These are phyloP conservation scores for Callopanchax toddi DNA, from an alignment of 2,113 vertebrate genomes.

Conservation along the genomic window DNA sequence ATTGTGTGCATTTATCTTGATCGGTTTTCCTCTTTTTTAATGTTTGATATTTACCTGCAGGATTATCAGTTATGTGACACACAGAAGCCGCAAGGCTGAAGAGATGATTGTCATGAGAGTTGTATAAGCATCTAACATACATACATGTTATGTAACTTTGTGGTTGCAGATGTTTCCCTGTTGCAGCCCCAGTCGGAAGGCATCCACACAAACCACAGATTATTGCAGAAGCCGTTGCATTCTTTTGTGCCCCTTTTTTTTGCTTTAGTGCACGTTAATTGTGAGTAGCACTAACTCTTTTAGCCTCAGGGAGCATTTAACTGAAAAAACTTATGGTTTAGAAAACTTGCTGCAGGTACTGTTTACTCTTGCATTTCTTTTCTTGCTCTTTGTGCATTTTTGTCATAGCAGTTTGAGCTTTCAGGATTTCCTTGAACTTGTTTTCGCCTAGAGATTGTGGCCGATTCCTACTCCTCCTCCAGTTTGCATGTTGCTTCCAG, in stretches of 20 bases:
- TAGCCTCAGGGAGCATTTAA: slow-evolving; percentile 9
- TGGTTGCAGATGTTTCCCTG: slow-evolving; percentile 22
- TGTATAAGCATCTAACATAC: no score
- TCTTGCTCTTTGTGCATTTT: background rate
- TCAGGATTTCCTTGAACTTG: background rate
- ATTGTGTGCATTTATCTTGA: no score
- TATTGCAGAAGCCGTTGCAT: slow-evolving; percentile 1
- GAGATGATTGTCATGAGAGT: slow-evolving; percentile 23
- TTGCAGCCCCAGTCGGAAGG: background rate
- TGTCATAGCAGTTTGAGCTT: background rate
- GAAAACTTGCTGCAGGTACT: slow-evolving; percentile 17
- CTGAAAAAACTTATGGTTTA: slow-evolving; percentile 29
- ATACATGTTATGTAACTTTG: no score
- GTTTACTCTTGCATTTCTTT: background rate
- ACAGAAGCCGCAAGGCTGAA: background rate
- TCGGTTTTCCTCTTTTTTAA: no score
- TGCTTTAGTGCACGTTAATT: no score
- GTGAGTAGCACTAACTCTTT: slow-evolving; percentile 2
- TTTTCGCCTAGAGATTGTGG: background rate
- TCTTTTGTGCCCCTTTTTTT: slow-evolving; percentile 14
- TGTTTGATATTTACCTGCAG: background rate
- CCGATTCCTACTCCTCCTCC: background rate
- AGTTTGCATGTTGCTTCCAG: background rate
- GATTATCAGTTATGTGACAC: background rate
- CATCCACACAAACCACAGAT: background rate